Conservation (phyloP, 2,113 vertebrate species). For the Syngnathus scovelli region DNA sequence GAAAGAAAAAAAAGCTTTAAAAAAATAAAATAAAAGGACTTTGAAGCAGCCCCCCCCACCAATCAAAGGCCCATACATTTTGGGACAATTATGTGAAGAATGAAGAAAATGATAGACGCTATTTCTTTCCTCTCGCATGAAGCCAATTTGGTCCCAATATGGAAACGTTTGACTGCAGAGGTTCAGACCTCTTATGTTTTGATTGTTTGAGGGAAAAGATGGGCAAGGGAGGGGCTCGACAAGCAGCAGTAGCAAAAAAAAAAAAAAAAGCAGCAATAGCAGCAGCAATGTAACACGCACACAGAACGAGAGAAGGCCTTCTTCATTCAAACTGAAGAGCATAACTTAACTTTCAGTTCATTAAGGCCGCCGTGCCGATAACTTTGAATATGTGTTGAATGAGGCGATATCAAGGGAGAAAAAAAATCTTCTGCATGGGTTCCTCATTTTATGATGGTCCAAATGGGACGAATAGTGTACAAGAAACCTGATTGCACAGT, state of each 20-base stretch:
- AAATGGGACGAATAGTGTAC: neutral
- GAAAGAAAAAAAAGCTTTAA: slow-evolving; percentile 5
- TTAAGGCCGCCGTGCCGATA: slow-evolving; percentile 1
- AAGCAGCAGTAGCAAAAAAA: slow-evolving; percentile 51
- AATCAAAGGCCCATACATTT: slow-evolving; percentile 28
- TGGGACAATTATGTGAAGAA: neutral
- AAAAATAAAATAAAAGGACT: slow-evolving; percentile 4
- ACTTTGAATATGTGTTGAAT: neutral
- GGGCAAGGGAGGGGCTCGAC: slow-evolving; percentile 27
- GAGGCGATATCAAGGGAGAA: neutral
- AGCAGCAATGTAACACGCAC: slow-evolving; percentile 58
- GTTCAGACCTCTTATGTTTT: slow-evolving; percentile 12
- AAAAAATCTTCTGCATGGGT: neutral
- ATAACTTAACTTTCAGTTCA: neutral
- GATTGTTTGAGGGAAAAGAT: slow-evolving; percentile 23
- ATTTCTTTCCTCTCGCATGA: neutral
- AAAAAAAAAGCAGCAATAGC: slow-evolving; percentile 63
- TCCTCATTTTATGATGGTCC: neutral
- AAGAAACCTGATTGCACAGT: no score
- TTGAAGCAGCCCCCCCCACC: slow-evolving; percentile 25
- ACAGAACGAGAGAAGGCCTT: slow-evolving; percentile 16
- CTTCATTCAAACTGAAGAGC: neutral
- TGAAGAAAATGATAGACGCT: slow-evolving; percentile 14
- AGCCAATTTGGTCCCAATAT: slow-evolving; percentile 17
- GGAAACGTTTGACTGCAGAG: slow-evolving; percentile 44